phyloP scores from a whole-genome alignment of 2,797 vertebrate genomes.

The Mormyrus proboscirostris region DNA sequence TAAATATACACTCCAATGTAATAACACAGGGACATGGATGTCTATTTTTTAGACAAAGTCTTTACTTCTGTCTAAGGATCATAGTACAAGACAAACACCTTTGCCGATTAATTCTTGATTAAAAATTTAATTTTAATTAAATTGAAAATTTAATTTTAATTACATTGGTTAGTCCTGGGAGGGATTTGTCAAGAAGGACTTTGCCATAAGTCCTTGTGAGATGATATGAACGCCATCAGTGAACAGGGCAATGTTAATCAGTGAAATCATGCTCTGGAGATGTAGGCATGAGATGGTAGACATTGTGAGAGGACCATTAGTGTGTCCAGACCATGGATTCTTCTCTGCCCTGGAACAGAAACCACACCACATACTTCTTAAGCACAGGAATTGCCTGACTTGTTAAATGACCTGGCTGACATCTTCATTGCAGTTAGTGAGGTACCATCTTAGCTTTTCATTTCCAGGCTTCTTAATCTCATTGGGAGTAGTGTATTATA shows the following conservation, averaged over 20 bases:
- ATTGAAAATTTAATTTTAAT: conserved; percentile 13
- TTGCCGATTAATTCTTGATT: not conserved
- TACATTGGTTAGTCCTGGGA: conserved; percentile 1
- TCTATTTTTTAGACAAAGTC: not conserved
- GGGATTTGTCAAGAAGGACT: not conserved
- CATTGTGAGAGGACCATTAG: not conserved
- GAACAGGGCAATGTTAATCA: not conserved
- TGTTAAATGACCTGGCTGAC: not conserved
- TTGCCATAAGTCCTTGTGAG: not conserved
- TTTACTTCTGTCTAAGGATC: not conserved
- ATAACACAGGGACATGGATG: not conserved
- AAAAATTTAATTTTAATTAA: conserved; percentile 14
- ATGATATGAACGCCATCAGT: not conserved
- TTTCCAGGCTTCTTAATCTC: not conserved
- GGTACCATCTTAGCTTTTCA: not conserved
- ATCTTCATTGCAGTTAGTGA: not conserved
- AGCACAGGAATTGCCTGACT: not conserved
- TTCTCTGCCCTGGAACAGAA: too few species aligned
- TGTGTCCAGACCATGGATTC: not conserved
- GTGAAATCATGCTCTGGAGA: not conserved
- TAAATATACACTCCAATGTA: not conserved
- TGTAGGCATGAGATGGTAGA: not conserved
- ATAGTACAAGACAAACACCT: not conserved
- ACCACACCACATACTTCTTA: not conserved
- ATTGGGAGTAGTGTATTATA: not conserved